phyloP scores from a whole-genome alignment of 2,113 vertebrate species.

The Euleptes europaea region DNA sequence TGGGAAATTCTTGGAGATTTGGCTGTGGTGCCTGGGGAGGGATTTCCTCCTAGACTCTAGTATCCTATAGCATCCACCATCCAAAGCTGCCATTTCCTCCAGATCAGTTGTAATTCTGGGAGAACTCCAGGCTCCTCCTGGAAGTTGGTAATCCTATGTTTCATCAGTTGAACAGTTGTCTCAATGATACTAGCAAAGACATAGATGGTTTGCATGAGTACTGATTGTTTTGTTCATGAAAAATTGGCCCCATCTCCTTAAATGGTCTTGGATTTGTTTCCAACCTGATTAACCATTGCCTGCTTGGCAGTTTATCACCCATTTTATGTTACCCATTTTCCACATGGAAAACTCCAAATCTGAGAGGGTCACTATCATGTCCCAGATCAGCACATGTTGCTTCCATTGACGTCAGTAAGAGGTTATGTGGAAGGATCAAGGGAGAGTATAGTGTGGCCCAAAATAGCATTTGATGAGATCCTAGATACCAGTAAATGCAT shows the following conservation, averaged over 20 bases:
- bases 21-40: too few relatives aligned
- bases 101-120: too few relatives aligned
- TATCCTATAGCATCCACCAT: too few relatives aligned
- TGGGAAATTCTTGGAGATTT: too few relatives aligned
- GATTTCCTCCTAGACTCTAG: too few relatives aligned
- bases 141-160: too few relatives aligned
- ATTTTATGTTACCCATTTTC: constrained; percentile 3
- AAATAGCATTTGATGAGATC: constrained; percentile 17
- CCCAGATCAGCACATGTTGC: neutral
- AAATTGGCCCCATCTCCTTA: neutral
- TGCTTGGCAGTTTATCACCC: neutral
- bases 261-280: constrained; percentile 8
- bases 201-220: neutral
- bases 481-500: neutral
- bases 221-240: neutral
- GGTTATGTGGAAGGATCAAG: neutral
- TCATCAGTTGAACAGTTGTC: neutral
- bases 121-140: too few relatives aligned
- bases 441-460: neutral
- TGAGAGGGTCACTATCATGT: neutral
- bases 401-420: constrained; percentile 2
- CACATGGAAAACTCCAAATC: constrained; percentile 16
- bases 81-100: too few relatives aligned
- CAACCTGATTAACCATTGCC: constrained; percentile 14
- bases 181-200: neutral